These are phyloP conservation scores for Diadromus collaris DNA, from an alignment of 2,888 invertebrate species.

Conservation along the genomic window DNA sequence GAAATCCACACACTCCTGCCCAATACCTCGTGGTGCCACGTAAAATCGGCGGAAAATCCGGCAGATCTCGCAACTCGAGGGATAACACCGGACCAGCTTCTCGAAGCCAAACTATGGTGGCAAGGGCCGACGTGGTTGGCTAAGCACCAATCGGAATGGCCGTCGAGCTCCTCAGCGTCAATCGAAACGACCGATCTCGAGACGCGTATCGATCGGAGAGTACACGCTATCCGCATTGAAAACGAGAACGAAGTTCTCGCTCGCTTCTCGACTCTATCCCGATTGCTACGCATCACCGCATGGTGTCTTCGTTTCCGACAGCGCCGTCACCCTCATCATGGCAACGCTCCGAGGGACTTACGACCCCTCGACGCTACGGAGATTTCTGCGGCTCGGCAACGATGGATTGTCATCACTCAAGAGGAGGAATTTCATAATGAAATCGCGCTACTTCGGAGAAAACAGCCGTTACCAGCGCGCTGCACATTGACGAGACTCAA, in stretches of 20 bases:
- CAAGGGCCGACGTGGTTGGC: not conserved
- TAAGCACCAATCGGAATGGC: not conserved
- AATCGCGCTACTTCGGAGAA: slow-evolving; percentile 5
- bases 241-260: not conserved
- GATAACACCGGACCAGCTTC: not conserved
- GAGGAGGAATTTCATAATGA: not conserved
- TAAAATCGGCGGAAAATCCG: not conserved
- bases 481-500: not conserved
- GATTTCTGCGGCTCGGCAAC: not conserved
- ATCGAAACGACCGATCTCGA: not conserved
- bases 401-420: slow-evolving; percentile 10
- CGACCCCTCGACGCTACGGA: not conserved
- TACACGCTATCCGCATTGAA: not conserved
- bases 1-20: slow-evolving; percentile 6
- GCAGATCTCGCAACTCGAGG: slow-evolving; percentile 17
- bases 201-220: not conserved
- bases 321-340: not conserved
- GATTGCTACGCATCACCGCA: not conserved
- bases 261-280: not conserved
- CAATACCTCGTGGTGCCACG: not conserved
- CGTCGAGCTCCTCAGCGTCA: no score
- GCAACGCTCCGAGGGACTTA: not conserved
- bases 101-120: slow-evolving; percentile 3
- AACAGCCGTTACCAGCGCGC: not conserved
- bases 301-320: not conserved